Base-by-base conservation (phyloP, 2,113 vertebrate genomes). In the Nerophis lumbriciformis region DNA sequence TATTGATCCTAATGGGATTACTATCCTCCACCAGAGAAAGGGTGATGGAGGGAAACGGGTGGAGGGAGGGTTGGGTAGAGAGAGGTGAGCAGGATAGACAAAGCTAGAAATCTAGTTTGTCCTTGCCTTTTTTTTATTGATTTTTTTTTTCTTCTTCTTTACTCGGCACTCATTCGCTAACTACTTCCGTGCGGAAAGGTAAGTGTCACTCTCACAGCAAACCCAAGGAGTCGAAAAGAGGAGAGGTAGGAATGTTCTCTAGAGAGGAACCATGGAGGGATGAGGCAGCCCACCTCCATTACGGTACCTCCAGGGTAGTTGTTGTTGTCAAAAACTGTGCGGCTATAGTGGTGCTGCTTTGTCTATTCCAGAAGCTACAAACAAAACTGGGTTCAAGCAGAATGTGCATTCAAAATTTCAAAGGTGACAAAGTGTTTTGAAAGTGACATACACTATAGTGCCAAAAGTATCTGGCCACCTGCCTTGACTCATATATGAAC, bases 1-100 rank as follows among this genome's bases (percentile, higher is more conserved):
- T 94, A 91, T 93, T 94, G 84, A 89, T 88, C 90, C 90, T 94
- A 95, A 96, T 94, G 93, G 92, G 91, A 94, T 99, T 93, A 93
- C 91, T 84, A 90, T 88, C 90, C 90, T 94, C 83, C 90, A 91
- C 81, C 87, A 90, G 87, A 87, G 85, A 87, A 86, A 80, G 78
- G 85, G 81, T 87, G 78, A 91, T 82, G 75, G 81, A 77, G 83
- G 61, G 77, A 82, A 72, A 72, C 73, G 80, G 77, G 75, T 89
- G 91, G 88, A 75, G 71, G 50, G 65, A 66, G 71, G 61, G 72
- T 82, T 74, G 65, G 76, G 55, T 69, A 70, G 61, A 57, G 68
- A 71, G 49, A 73, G 79, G 73, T 68, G 78, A 63, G 59, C 67
- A 68, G 9, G 75, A 71, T 54, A 77, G 78, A 76, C 60, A 59